phyloP scores from a whole-genome alignment of 64 coral and sea anemone species.

The Pachyseris speciosa region DNA sequence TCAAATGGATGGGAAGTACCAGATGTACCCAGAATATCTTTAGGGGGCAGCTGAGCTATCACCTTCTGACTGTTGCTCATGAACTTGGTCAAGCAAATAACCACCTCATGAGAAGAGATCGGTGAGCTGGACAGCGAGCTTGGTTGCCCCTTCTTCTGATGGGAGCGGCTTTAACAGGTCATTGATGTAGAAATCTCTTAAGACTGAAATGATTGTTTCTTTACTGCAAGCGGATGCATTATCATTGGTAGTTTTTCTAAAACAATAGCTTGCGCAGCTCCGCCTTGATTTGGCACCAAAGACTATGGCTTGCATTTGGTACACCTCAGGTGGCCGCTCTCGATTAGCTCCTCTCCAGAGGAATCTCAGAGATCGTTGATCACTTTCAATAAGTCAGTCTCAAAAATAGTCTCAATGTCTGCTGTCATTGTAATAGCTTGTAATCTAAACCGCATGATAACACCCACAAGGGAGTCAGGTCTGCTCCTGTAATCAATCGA shows the following conservation, averaged over 20 bases:
- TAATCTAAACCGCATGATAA: too few species aligned
- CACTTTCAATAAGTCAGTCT: too few species aligned
- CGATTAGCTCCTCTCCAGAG: too few species aligned
- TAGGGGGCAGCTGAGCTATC: not conserved
- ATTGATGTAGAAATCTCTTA: slow-evolving; percentile 23
- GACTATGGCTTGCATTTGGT: slow-evolving; percentile 19
- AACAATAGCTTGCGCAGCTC: slow-evolving; percentile 36
- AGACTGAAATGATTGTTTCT: not conserved
- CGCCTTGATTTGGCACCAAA: slow-evolving; percentile 55
- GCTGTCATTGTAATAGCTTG: too few species aligned
- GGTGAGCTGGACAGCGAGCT: not conserved
- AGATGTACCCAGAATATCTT: not conserved
- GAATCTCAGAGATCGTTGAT: too few species aligned
- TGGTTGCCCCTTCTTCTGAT: slow-evolving; percentile 3
- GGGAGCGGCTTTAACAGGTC: not conserved
- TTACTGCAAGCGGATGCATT: not conserved
- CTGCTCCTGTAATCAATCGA: too few species aligned
- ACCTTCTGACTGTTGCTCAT: slow-evolving; percentile 21
- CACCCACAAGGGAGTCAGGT: too few species aligned
- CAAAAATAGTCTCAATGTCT: too few species aligned
- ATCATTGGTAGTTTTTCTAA: not conserved
- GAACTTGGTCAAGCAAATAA: slow-evolving; percentile 47
- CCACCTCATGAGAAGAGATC: slow-evolving; percentile 21
- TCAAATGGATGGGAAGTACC: not conserved
- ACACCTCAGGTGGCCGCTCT: slow-evolving; percentile 10